These are phyloP conservation scores for Zaprionus camerounensis DNA, from an alignment of 1,140 invertebrate species.

Conservation along the genomic window DNA sequence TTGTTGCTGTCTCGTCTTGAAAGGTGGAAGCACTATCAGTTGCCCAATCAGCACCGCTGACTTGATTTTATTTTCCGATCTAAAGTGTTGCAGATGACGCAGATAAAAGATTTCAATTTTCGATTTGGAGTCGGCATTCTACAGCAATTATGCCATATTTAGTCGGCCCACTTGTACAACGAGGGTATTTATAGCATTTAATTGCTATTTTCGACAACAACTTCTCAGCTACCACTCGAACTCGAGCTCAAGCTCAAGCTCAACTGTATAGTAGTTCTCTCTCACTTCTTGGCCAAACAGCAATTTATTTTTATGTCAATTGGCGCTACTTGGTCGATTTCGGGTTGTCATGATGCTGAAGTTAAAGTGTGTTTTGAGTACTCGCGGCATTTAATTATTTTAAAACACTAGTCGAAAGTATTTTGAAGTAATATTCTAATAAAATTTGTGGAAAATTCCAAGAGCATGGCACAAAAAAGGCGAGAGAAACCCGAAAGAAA, in stretches of 20 bases:
- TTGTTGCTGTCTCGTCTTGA: neutral
- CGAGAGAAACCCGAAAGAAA: neutral
- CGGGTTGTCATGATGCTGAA: neutral
- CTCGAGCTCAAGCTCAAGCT: neutral
- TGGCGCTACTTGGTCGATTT: slow-evolving; percentile 21
- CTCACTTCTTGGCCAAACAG: slow-evolving; percentile 5
- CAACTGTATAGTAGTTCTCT: neutral
- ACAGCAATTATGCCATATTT: slow-evolving; percentile 70
- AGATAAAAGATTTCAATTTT: slow-evolving; percentile 55
- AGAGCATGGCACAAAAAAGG: neutral
- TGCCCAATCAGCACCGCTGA: slow-evolving; percentile 34
- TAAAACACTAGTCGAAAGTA: neutral
- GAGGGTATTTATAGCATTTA: slow-evolving; percentile 65
- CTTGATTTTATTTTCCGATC: slow-evolving; percentile 39
- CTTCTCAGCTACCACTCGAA: slow-evolving; percentile 43
- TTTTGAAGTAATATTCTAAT: neutral
- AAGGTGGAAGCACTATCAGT: slow-evolving; percentile 45
- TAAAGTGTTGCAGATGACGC: slow-evolving; percentile 67
- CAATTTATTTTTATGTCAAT: slow-evolving; percentile 32
- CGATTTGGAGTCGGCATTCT: slow-evolving; percentile 32
- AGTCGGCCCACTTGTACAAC: slow-evolving; percentile 32
- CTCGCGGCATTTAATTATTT: slow-evolving; percentile 5
- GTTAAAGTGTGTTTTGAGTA: slow-evolving; percentile 19
- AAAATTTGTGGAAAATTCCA: neutral
- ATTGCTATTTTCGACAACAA: slow-evolving; percentile 68